Conservation (phyloP, 2,797 vertebrate species). For the Emys orbicularis region DNA sequence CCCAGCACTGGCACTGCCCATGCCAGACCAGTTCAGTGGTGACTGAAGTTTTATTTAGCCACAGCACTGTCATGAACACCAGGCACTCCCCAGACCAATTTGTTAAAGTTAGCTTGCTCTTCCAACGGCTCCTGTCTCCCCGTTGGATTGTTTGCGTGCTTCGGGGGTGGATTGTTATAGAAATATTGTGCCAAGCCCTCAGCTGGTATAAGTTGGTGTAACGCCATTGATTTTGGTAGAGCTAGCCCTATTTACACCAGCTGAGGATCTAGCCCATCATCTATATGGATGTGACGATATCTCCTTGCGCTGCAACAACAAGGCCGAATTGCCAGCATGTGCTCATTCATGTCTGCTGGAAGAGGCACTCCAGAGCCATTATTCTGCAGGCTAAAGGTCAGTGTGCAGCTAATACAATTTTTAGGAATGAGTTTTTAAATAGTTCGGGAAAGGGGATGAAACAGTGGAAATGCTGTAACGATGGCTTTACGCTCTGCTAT, state of each 20-base stretch:
- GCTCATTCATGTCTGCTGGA: not conserved
- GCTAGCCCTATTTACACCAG: not conserved
- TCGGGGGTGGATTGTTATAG: not conserved
- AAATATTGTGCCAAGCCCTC: not conserved
- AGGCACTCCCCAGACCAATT: not conserved
- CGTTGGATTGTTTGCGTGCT: not conserved
- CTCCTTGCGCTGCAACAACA: not conserved
- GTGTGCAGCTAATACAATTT: conserved; percentile 14
- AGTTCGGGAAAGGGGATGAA: not conserved
- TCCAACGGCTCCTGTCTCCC: not conserved
- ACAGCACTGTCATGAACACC: not conserved
- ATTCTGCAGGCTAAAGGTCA: not conserved
- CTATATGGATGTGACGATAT: not conserved
- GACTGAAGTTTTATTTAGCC: not conserved
- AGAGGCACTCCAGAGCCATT: conserved; percentile 47
- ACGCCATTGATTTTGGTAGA: not conserved
- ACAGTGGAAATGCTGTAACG: not conserved
- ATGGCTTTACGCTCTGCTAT: not conserved
- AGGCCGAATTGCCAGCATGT: not conserved
- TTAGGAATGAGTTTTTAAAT: conserved; percentile 28
- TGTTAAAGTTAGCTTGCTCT: not conserved
- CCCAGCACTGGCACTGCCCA: not conserved
- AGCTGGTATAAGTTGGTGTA: not conserved
- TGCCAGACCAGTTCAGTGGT: not conserved
- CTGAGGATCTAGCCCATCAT: not conserved